Conservation (phyloP, 2,888 invertebrate genomes). For the Diadegma fenestrale region DNA sequence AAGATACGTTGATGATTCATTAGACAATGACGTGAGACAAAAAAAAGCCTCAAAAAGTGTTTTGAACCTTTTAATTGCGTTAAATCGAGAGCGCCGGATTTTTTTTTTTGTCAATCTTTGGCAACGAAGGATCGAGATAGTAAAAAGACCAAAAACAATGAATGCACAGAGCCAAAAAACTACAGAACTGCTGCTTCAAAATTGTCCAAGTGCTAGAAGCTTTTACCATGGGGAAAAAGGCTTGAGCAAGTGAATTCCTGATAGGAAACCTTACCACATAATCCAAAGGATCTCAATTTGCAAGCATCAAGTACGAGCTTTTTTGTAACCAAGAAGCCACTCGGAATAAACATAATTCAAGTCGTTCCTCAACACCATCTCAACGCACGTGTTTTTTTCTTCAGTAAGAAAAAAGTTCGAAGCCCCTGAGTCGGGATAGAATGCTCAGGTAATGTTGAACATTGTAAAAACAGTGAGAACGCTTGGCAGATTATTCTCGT, state of each 20-base stretch:
- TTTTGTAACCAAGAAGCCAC: not conserved
- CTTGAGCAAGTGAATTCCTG: not conserved
- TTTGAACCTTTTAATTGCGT: not conserved
- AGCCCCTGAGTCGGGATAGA: slow-evolving; percentile 1
- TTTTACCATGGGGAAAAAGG: not conserved
- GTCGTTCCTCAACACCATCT: not conserved
- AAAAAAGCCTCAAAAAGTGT: not conserved
- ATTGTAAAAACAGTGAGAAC: slow-evolving; percentile 25
- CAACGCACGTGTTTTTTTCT: not conserved
- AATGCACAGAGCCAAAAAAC: not conserved
- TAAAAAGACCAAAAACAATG: not conserved
- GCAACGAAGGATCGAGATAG: not conserved
- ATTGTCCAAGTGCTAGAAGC: not conserved
- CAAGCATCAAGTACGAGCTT: slow-evolving; percentile 3
- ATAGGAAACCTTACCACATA: slow-evolving; percentile 4
- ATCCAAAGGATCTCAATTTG: slow-evolving; percentile 11
- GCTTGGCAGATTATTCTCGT: not conserved
- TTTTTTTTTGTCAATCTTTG: not conserved
- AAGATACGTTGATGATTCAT: not conserved
- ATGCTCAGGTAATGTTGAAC: slow-evolving; percentile 8
- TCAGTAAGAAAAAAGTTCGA: not conserved
- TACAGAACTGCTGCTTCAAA: not conserved
- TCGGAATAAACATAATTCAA: slow-evolving; percentile 14
- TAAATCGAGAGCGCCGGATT: not conserved
- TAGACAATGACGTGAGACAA: not conserved